These are phyloP conservation scores for Stenopsyche tienmushanensis DNA, from an alignment of 1,140 invertebrate species.

Conservation along the genomic window DNA sequence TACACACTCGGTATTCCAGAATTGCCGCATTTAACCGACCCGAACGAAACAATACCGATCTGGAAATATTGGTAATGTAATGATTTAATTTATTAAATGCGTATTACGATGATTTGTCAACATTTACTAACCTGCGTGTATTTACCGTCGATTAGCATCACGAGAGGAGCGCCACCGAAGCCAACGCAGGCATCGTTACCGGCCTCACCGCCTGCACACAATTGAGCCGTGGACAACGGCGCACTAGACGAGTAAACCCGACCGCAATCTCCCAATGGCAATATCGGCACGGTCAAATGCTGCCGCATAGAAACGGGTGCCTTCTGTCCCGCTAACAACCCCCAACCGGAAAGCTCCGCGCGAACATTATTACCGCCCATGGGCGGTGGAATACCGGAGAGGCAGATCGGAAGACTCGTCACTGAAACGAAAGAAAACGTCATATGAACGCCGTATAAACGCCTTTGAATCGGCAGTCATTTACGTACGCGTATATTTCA, in stretches of 20 bases:
- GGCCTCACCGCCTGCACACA: slow-evolving; percentile 68
- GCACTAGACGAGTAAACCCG: slow-evolving; percentile 57
- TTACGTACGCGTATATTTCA: slow-evolving; percentile 70
- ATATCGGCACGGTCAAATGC: slow-evolving; percentile 56
- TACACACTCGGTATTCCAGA: slow-evolving; percentile 68
- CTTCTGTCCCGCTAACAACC: slow-evolving; percentile 49
- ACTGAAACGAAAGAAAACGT: slow-evolving; percentile 51
- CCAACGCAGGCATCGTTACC: slow-evolving; percentile 68
- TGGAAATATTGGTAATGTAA: slow-evolving; percentile 49
- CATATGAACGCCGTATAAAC: no score
- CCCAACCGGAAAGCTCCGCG: slow-evolving; percentile 56
- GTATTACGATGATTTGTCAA: not conserved
- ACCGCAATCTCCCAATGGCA: slow-evolving; percentile 55
- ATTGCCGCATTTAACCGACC: slow-evolving; percentile 69
- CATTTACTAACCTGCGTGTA: slow-evolving; percentile 62
- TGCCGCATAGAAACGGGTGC: slow-evolving; percentile 50
- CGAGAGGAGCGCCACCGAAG: slow-evolving; percentile 67
- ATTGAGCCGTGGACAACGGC: slow-evolving; percentile 60
- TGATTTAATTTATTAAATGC: slow-evolving; percentile 3
- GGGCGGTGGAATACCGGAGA: slow-evolving; percentile 52
- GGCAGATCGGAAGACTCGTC: slow-evolving; percentile 56
- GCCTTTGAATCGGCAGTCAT: no score
- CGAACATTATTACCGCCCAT: not conserved
- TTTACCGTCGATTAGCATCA: slow-evolving; percentile 58
- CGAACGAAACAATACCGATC: slow-evolving; percentile 72